Base-by-base conservation (phyloP, 2,888 invertebrate genomes). In the Encarsia formosa region DNA sequence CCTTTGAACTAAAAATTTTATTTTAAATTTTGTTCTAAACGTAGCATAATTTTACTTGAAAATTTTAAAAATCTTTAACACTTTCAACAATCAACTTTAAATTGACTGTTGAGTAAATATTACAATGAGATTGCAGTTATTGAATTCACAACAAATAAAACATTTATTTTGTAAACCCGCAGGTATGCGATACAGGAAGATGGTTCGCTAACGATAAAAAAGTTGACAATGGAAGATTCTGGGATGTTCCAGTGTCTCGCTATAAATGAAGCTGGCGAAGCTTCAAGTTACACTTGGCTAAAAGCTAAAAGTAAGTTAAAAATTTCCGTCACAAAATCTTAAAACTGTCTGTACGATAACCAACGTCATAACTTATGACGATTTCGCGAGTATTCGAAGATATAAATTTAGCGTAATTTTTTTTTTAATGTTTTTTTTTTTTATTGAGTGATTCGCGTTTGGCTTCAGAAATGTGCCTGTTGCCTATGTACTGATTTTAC, bases 161-260 rank as follows among this genome's bases (percentile, higher is more conserved):
- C n/a, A n/a, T n/a, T n/a, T n/a, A n/a, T n/a, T n/a, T n/a, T n/a
- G n/a, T n/a, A n/a, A n/a, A n/a, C n/a, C n/a, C n/a, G 73, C 60
- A 85, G 91, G 69, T 91, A 88, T 70, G 74, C 82, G n/a, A 78
- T 91, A 49, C 84, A 86, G 66, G 84, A 88, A 58, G 91, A 92
- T 70, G 89, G 91, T 54, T 87, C 91, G 1, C 76, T 95, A 59
- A 79, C 86, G 18, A 89, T 97, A 54, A 86, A 83, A 65, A 84
- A 86, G 65, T 78, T 95, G 37, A 81, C 84, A 61, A 86, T 90
- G 75, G 84, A 85, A 58, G 94, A 96, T 74, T 87, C 90, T 58
- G 97, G 95, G 41, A 88, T 97, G 81, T 97, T 91, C 70, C 97
- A 98, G 74, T 98, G 98, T 72, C 84, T 95, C 65, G 93, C 92